These are phyloP conservation scores for Tetramorium simillimum DNA, from an alignment of 1,140 invertebrate species.

Conservation along the genomic window DNA sequence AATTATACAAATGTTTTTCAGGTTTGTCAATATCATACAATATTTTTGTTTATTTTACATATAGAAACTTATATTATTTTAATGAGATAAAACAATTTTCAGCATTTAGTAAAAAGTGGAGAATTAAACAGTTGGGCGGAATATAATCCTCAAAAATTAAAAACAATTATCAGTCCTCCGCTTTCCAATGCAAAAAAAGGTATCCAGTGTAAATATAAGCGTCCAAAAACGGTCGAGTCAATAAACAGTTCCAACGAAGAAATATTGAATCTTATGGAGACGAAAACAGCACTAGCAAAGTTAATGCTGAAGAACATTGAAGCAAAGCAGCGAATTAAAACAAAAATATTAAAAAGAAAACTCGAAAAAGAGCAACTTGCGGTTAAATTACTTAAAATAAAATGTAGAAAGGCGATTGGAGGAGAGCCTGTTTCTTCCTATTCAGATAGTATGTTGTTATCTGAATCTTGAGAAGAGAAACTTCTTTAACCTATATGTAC, in stretches of 20 bases:
- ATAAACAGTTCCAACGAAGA: not conserved
- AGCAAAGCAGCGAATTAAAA: not conserved
- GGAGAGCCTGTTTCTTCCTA: not conserved
- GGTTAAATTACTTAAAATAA: not conserved
- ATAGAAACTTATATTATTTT: not conserved
- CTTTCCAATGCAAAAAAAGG: not conserved
- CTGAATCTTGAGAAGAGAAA: not conserved
- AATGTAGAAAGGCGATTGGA: not conserved
- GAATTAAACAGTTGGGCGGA: not conserved
- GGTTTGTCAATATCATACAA: not conserved
- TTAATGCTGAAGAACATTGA: not conserved
- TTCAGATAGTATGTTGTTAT: not conserved
- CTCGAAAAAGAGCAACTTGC: slow-evolving; percentile 1
- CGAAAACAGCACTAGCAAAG: not conserved
- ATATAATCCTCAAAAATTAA: not conserved
- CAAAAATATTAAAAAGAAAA: not conserved
- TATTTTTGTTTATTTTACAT: not conserved
- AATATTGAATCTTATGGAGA: not conserved
- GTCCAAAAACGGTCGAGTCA: not conserved
- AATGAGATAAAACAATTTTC: not conserved
- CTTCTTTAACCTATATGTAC: not conserved
- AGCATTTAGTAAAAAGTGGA: not conserved
- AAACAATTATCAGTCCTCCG: not conserved
- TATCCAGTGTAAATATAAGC: not conserved
- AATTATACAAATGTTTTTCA: not conserved